Evolutionary conservation across 2,113 vertebrate species (phyloP), one percentile per base, ranked within the genome.

Genomic region (Brachyhypopomus gauderio): DNA sequence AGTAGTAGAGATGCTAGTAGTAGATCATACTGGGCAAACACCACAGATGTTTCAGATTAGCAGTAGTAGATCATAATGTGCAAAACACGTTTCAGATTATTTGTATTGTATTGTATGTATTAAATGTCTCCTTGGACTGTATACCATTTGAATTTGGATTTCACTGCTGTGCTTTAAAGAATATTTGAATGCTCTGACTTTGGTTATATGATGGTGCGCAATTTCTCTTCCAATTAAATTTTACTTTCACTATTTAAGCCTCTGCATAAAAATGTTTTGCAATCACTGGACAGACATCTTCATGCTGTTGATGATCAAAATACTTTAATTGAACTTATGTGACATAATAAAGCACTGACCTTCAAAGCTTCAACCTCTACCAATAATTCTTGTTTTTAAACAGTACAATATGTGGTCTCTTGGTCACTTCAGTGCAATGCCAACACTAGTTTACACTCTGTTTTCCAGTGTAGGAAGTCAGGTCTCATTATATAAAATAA

Each of bases 401-500:
- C 20, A 70, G 9, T 38, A 41, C 19, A 70, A 11, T 22, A 66
- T 25, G 23, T n/a, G 23, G 30, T 48, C 41, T 14, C 14, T 45
- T 25, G n/a, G 63, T 41, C 27, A 45, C 8, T 16, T 58, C 12
- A 3, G 14, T 36, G 20, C 41, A 55, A 25, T 36, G 62, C 27
- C 0, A 16, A 23, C 17, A 25, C 48, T 23, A 41, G 66, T 78
- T 78, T 70, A 69, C 48, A 23, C 64, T 38, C n/a, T n/a, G 38
- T 52, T 78, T 70, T 70, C 36, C 76, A 23, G 12, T 22, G 45
- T 23, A 59, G 22, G 67, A 70, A 36, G 25, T 36, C 76, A 6
- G 27, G 52, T 73, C 64, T 70, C 6, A 70, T 78, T 70, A 55
- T 70, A 69, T 79, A 20, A 72, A 72, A 79, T 72, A 79, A 79